Conservation (phyloP, 1,140 invertebrate species). For the Drosophila rhopaloa region DNA sequence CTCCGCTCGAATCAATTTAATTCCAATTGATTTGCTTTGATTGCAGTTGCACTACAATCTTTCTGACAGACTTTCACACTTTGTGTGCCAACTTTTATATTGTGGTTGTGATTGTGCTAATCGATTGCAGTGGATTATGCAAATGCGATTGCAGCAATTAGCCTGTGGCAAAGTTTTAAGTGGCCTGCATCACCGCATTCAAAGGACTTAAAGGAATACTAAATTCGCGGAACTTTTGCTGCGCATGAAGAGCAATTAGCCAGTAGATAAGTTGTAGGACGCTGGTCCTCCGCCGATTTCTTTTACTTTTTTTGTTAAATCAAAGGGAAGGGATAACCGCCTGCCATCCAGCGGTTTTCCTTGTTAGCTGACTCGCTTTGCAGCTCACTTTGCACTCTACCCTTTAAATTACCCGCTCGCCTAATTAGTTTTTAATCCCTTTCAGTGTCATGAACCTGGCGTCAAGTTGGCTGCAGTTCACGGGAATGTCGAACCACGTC, state of each 20-base stretch:
- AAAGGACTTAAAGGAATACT: not conserved
- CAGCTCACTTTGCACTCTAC: slow-evolving; percentile 19
- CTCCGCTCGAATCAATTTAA: slow-evolving; percentile 48
- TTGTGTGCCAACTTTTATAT: slow-evolving; percentile 43
- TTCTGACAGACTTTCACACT: slow-evolving; percentile 62
- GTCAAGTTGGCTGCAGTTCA: slow-evolving; percentile 30
- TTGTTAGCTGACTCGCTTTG: slow-evolving; percentile 19
- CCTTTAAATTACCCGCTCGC: slow-evolving; percentile 4
- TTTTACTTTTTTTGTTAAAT: not conserved
- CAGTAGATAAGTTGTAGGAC: slow-evolving; percentile 5
- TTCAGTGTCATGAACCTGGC: slow-evolving; percentile 39
- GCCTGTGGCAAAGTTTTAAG: slow-evolving; percentile 13
- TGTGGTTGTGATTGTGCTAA: slow-evolving; percentile 52
- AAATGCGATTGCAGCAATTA: slow-evolving; percentile 56
- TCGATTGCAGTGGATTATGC: slow-evolving; percentile 59
- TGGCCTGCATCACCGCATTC: not conserved
- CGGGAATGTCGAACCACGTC: slow-evolving; percentile 5
- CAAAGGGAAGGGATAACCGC: not conserved
- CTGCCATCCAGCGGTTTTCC: slow-evolving; percentile 20
- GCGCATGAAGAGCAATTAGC: slow-evolving; percentile 10
- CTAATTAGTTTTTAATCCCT: slow-evolving; percentile 69
- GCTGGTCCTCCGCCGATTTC: not conserved
- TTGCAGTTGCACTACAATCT: slow-evolving; percentile 36
- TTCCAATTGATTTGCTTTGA: slow-evolving; percentile 55
- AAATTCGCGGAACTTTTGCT: slow-evolving; percentile 9